phyloP scores from a whole-genome alignment of 2,888 invertebrate genomes.

The Eucriotettix oculatus region DNA sequence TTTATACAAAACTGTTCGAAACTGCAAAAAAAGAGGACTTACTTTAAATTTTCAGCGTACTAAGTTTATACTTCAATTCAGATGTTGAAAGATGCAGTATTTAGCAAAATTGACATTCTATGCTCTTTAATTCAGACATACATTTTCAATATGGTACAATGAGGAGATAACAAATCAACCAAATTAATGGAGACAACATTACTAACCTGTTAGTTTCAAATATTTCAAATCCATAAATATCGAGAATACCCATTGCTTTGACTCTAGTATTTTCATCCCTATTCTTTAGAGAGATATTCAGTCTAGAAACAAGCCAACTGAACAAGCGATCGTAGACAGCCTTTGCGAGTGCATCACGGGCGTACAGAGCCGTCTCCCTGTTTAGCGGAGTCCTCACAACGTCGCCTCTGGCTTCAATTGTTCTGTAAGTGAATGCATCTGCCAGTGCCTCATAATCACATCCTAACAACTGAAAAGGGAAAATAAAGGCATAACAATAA shows the following conservation, averaged over 20 bases:
- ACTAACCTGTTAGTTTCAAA: constrained; percentile 69
- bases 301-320: constrained; percentile 69
- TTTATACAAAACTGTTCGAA: constrained; percentile 91
- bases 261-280: constrained; percentile 33
- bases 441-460: constrained; percentile 47
- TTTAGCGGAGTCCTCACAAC: constrained; percentile 59
- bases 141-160: no score
- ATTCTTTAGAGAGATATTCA: constrained; percentile 59
- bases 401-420: constrained; percentile 72
- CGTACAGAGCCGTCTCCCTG: constrained; percentile 66
- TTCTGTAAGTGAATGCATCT: constrained; percentile 62
- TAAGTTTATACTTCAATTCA: background rate
- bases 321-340: constrained; percentile 83
- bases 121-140: no score
- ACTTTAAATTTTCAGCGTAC: background rate
- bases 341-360: constrained; percentile 78
- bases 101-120: background rate
- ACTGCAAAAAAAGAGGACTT: constrained; percentile 26
- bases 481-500: background rate
- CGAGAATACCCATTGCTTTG: constrained; percentile 73
- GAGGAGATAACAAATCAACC: no score
- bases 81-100: background rate
- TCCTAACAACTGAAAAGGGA: constrained; percentile 47
- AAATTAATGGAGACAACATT: no score
- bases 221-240: constrained; percentile 91